These are phyloP conservation scores for Orchestia grillus DNA, from an alignment of 1,140 invertebrate genomes.

Conservation along the genomic window DNA sequence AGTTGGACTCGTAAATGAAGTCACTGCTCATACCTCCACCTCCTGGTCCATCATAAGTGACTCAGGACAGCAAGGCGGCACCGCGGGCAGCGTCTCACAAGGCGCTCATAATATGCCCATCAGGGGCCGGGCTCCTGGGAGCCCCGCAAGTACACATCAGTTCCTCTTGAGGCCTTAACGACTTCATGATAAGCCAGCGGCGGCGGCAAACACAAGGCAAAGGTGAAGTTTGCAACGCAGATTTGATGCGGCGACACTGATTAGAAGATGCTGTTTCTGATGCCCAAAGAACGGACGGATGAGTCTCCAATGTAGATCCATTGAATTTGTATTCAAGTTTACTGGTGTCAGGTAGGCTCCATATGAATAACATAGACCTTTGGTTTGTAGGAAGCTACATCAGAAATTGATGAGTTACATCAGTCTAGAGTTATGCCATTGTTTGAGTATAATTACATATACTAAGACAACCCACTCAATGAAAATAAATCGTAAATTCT, in stretches of 20 bases:
- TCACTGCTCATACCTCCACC: too few relatives aligned
- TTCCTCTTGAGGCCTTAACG: neutral
- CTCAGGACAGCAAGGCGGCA: neutral
- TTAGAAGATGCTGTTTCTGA: neutral
- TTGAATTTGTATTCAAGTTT: neutral
- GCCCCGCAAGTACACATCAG: neutral
- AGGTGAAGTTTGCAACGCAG: neutral
- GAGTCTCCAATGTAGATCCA: neutral
- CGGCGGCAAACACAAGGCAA: neutral
- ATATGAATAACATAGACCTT: too few relatives aligned
- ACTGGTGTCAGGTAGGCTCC: too few relatives aligned
- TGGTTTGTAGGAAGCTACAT: neutral
- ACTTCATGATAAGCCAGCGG: neutral
- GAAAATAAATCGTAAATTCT: too few relatives aligned
- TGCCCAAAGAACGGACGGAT: neutral
- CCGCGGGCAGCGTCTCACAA: neutral
- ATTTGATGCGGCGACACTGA: neutral
- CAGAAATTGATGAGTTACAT: neutral
- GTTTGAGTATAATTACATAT: too few relatives aligned
- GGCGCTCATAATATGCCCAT: neutral
- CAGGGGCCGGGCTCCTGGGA: neutral
- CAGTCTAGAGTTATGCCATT: neutral
- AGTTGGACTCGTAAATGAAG: too few relatives aligned
- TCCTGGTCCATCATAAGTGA: neutral
- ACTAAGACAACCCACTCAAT: too few relatives aligned